A percentile compares a stretch with the other conserved stretches of the same genome.
Conservation (phyloP, 2,888 invertebrate genomes). For the Oligia fasciuncula region DNA sequence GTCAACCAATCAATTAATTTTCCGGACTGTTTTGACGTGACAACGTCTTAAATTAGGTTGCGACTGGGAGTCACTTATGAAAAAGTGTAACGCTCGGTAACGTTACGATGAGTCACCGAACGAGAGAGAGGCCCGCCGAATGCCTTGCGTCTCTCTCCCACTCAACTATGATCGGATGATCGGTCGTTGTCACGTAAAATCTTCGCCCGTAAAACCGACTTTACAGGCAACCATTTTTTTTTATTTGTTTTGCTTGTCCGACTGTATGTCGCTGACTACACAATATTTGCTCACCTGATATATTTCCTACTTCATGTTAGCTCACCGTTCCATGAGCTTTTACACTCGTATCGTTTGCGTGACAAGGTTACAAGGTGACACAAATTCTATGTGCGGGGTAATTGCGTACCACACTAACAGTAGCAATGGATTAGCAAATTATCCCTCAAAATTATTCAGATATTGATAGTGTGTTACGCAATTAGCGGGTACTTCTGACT, state of each 20-base stretch:
- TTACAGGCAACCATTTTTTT: too few relatives aligned
- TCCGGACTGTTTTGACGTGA: too few relatives aligned
- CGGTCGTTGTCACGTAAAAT: too few relatives aligned
- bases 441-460: neutral
- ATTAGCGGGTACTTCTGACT: neutral
- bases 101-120: too few relatives aligned
- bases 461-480: neutral
- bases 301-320: neutral
- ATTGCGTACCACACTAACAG: neutral
- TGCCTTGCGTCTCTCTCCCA: too few relatives aligned
- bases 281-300: neutral
- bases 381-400: neutral
- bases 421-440: neutral
- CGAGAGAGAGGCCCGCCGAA: too few relatives aligned
- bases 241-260: neutral
- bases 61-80: too few relatives aligned
- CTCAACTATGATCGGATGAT: too few relatives aligned
- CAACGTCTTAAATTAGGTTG: too few relatives aligned
- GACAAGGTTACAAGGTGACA: neutral
- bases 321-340: neutral
- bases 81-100: too few relatives aligned
- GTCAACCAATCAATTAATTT: neutral
- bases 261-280: neutral
- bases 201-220: too few relatives aligned
- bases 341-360: neutral